Evolutionary conservation across 2,797 vertebrate species (phyloP), one percentile per base, ranked within the genome.

Genomic region (Dryobates pubescens): DNA sequence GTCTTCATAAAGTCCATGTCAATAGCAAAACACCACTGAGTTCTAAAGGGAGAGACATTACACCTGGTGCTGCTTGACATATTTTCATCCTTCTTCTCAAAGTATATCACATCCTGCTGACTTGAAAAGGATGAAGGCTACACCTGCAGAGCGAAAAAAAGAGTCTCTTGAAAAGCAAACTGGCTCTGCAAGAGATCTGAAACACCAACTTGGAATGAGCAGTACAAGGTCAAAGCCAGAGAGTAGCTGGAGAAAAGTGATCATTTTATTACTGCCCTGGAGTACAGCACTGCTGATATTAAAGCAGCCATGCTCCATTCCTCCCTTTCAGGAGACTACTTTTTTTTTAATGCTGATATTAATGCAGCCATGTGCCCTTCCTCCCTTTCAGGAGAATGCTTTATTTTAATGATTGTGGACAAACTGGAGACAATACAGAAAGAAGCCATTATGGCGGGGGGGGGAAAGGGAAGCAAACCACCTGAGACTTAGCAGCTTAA

Each of bases 381-480:
- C 13, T 70, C 26, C 19, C 16, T 56, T 80, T 14, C 7, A 13
- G 45, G 49, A 53, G 23, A 10, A 4, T 27, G 1, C 5, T 49
- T 32, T 10, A 2, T 6, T 5, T 2, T 27, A 43, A 16, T 3
- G 0, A 3, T 17, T 88, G 59, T 6, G 38, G 5, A 45, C 38
- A 70, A 41, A 30, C 6, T 4, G 3, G 16, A 43, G 53, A 17
- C 12, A 9, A 38, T 29, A 8, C 51, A 56, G 51, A 54, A 75
- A 10, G 16, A 49, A 57, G 15, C 16, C 6, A 8, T n/a, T 27
- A 47, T 3, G 3, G 11, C n/a, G 17, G 15, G 24, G 16, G 22
- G 6, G 16, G 26, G 17, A 7, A 12, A 4, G 7, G 2, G 17
- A 6, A 6, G 41, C 41, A 45, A 29, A 71, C 49, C 22, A 7